Conservation (phyloP, 2,888 invertebrate genomes). For the Xanthia icteritia region DNA sequence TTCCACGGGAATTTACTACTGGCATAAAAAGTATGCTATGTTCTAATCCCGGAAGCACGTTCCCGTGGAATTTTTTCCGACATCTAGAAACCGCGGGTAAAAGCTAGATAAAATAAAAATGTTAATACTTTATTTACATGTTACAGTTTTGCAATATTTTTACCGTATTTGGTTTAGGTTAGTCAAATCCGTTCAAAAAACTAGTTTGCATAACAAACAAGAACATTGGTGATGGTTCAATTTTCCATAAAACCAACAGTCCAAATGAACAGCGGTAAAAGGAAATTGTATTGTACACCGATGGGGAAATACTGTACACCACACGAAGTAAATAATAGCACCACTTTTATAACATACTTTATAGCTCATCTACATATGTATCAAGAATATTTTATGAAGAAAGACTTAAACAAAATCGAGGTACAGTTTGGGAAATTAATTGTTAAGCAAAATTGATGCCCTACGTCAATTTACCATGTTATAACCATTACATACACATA, state of each 20-base stretch:
- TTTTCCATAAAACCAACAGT: conserved; percentile 34
- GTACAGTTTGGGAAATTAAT: neutral
- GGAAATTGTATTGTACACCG: conserved; percentile 20
- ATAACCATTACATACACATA: neutral
- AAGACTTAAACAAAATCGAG: neutral
- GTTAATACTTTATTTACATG: neutral
- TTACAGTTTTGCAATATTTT: neutral
- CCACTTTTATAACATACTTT: neutral
- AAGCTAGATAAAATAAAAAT: neutral
- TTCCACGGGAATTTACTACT: too few species aligned
- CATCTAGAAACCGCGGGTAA: too few species aligned
- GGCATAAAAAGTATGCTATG: too few species aligned
- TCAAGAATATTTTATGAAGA: neutral
- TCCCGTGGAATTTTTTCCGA: too few species aligned
- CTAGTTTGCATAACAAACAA: conserved; percentile 42
- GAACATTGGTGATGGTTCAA: conserved; percentile 37
- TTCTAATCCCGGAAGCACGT: too few species aligned
- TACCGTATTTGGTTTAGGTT: conserved; percentile 16
- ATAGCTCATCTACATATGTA: neutral
- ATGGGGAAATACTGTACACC: neutral
- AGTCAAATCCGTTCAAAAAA: conserved; percentile 19
- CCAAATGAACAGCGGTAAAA: conserved; percentile 30
- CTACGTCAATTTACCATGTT: neutral
- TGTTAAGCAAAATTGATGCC: too few species aligned
- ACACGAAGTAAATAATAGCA: neutral